phyloP scores from a whole-genome alignment of 2,113 vertebrate species.

The Gnathonemus longibarbis region DNA sequence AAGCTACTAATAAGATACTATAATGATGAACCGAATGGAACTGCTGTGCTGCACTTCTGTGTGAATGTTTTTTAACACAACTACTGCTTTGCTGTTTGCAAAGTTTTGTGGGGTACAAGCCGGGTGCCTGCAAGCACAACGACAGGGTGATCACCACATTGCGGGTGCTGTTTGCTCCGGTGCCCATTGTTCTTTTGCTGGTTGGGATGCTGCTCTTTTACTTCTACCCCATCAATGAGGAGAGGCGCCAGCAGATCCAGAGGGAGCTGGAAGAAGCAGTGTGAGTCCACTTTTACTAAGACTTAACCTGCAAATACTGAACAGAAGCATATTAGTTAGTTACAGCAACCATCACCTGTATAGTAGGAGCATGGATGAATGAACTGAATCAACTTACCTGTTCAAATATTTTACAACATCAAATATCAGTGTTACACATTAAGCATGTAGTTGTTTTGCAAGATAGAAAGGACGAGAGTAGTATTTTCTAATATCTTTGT shows the following conservation, averaged over 20 bases:
- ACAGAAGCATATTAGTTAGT: neutral
- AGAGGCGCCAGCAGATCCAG: slow-evolving; percentile 41
- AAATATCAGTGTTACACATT: neutral
- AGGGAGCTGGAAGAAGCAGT: slow-evolving; percentile 31
- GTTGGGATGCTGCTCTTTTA: slow-evolving; percentile 45
- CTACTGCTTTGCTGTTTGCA: neutral
- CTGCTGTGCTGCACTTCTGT: neutral
- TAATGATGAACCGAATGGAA: neutral
- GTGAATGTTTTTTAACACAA: neutral
- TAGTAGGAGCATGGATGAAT: neutral
- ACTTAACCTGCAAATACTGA: neutral
- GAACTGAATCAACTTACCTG: neutral
- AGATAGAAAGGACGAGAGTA: neutral
- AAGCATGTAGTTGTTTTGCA: neutral
- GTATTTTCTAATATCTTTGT: neutral
- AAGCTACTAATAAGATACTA: neutral
- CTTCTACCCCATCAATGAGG: slow-evolving; percentile 53
- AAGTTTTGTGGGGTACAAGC: slow-evolving; percentile 55
- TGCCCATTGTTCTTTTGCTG: slow-evolving; percentile 48
- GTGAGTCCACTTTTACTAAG: slow-evolving; percentile 24
- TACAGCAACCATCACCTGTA: neutral
- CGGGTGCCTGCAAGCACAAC: slow-evolving; percentile 38
- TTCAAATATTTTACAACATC: neutral
- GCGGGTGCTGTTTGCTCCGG: slow-evolving; percentile 44
- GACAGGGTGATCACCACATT: slow-evolving; percentile 36